A percentile compares a stretch with the other conserved stretches of the same genome.
Conservation (phyloP, 2,797 vertebrate species). For the Enteromius unitaeniatus region DNA sequence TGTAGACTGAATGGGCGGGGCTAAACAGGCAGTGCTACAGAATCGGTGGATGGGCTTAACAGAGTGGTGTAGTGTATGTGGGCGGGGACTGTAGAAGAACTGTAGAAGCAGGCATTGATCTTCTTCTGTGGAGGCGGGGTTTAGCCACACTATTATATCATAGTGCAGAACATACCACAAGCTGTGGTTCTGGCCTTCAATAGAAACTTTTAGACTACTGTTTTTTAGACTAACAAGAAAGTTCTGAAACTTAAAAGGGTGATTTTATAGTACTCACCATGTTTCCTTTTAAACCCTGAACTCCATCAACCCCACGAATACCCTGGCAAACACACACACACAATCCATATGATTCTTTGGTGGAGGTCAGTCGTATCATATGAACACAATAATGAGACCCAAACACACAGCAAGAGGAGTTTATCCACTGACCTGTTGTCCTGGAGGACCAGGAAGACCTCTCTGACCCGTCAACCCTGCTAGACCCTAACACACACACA, state of each 20-base stretch:
- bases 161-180: not conserved
- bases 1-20: too few species aligned
- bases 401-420: not conserved
- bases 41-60: too few species aligned
- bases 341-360: not conserved
- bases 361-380: not conserved
- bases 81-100: not conserved
- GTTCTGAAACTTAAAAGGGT: too few species aligned
- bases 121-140: not conserved
- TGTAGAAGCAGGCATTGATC: not conserved
- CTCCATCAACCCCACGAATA: constrained; percentile 90
- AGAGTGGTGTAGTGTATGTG: too few species aligned
- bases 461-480: constrained; percentile 83
- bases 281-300: constrained; percentile 92
- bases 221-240: too few species aligned
- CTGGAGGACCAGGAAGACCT: constrained; percentile 79
- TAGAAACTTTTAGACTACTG: too few species aligned
- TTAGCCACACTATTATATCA: not conserved
- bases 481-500: constrained; percentile 73
- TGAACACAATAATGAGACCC: not conserved
- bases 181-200: too few species aligned
- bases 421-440: constrained; percentile 78
- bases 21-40: too few species aligned
- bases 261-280: constrained; percentile 79
- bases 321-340: constrained; percentile 76